Percentiles rank a stretch among this genome's conserved stretches.
Conservation (phyloP, 2,113 vertebrate genomes). For the Gasterosteus aculeatus region DNA sequence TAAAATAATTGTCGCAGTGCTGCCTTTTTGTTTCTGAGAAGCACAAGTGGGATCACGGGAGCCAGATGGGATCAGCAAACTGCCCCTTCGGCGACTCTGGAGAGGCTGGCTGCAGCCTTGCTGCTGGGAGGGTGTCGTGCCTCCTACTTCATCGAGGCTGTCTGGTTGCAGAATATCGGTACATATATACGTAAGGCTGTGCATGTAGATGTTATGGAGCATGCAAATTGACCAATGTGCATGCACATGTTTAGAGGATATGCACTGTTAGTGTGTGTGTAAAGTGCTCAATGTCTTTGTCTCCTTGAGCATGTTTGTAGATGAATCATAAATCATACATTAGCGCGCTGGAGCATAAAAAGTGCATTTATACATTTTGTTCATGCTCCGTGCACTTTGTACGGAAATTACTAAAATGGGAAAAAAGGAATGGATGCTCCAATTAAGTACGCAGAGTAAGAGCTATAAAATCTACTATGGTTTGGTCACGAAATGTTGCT, state of each 20-base stretch:
- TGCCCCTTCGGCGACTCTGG: background rate
- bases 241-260: conserved; percentile 8
- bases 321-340: conserved; percentile 56
- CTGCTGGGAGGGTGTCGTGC: conserved; percentile 6
- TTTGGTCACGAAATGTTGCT: background rate
- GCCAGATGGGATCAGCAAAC: conserved; percentile 16
- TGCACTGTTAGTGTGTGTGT: conserved; percentile 11
- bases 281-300: conserved; percentile 39
- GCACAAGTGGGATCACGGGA: conserved; percentile 5
- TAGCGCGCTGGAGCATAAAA: conserved; percentile 30
- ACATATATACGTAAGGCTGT: conserved; percentile 27
- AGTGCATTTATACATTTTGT: conserved; percentile 35
- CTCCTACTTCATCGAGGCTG: conserved; percentile 38
- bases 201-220: conserved; percentile 29
- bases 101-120: conserved; percentile 3
- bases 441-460: background rate
- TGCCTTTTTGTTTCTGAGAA: background rate
- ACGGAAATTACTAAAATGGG: conserved; percentile 11
- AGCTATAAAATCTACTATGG: background rate
- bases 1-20: conserved; percentile 5
- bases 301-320: conserved; percentile 51
- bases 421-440: background rate
- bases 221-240: conserved; percentile 47
- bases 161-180: conserved; percentile 34
- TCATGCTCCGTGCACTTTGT: conserved; percentile 5